These are phyloP conservation scores for Potamilus streckersoni DNA, from an alignment of 1,140 invertebrate species.

Conservation along the genomic window DNA sequence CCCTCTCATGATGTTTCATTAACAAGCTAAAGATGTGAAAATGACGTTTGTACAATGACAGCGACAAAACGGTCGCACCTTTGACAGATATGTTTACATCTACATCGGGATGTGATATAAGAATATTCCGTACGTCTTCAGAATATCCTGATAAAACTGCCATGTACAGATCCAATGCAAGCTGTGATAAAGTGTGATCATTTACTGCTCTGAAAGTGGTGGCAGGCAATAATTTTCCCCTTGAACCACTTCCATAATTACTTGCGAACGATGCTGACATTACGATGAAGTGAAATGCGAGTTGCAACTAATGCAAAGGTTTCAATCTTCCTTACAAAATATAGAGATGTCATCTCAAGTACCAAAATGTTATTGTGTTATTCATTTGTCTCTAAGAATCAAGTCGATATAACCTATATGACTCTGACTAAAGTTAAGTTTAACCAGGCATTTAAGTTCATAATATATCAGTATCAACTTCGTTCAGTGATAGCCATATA, in stretches of 20 bases:
- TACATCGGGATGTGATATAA: conserved; percentile 57
- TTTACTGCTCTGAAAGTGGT: conserved; percentile 59
- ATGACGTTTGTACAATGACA: conserved; percentile 58
- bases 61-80: conserved; percentile 57
- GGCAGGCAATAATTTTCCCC: conserved; percentile 21
- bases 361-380: neutral
- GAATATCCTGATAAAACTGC: conserved; percentile 44
- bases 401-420: too few relatives aligned
- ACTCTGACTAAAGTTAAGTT: too few relatives aligned
- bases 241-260: neutral
- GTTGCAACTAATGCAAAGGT: too few relatives aligned
- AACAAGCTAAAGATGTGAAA: conserved; percentile 59
- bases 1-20: conserved; percentile 57
- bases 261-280: neutral
- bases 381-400: too few relatives aligned
- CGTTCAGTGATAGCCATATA: too few relatives aligned
- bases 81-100: conserved; percentile 61
- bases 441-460: too few relatives aligned
- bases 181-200: conserved; percentile 55
- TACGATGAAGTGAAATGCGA: too few relatives aligned
- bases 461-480: too few relatives aligned
- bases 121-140: conserved; percentile 49
- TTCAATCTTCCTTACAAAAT: neutral
- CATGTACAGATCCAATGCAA: conserved; percentile 58
- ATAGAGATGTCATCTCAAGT: neutral